Conservation (phyloP, 2,797 vertebrate genomes). For the Syngnathus acus region DNA sequence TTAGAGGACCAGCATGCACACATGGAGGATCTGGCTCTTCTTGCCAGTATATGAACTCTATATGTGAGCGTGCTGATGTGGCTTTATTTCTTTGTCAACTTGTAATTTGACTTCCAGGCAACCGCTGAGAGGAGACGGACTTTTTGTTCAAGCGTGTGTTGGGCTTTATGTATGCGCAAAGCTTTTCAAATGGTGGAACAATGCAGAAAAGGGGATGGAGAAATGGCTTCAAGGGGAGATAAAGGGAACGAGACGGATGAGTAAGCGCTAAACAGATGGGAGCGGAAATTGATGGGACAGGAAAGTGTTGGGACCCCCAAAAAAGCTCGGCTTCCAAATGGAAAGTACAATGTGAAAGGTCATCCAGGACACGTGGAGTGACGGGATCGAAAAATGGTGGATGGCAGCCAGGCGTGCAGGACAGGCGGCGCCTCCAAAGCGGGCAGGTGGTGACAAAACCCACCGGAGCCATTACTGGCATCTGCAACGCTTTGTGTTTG, state of each 20-base stretch:
- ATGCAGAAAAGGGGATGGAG: neutral
- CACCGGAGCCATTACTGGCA: constrained; percentile 38
- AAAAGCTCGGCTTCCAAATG: constrained; percentile 14
- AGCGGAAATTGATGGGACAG: neutral
- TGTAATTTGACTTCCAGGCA: constrained; percentile 30
- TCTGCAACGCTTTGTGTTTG: constrained; percentile 32
- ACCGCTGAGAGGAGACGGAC: constrained; percentile 9
- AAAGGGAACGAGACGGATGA: constrained; percentile 14
- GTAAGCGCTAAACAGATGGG: neutral
- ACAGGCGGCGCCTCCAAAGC: constrained; percentile 42
- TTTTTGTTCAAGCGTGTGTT: constrained; percentile 8
- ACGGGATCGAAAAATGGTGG: constrained; percentile 35
- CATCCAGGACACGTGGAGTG: constrained; percentile 41
- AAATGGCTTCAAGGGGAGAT: constrained; percentile 6
- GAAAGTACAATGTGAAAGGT: constrained; percentile 30
- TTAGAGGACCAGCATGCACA: constrained; percentile 56
- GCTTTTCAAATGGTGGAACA: neutral
- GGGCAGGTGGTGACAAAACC: constrained; percentile 45
- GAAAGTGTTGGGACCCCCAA: neutral
- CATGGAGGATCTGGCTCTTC: constrained; percentile 32
- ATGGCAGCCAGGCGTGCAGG: constrained; percentile 46
- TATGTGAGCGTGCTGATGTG: constrained; percentile 23
- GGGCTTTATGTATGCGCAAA: neutral
- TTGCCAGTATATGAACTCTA: constrained; percentile 19
- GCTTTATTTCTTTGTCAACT: constrained; percentile 28